Conservation (phyloP, 2,888 invertebrate species). For the Nomada ruficornis region DNA sequence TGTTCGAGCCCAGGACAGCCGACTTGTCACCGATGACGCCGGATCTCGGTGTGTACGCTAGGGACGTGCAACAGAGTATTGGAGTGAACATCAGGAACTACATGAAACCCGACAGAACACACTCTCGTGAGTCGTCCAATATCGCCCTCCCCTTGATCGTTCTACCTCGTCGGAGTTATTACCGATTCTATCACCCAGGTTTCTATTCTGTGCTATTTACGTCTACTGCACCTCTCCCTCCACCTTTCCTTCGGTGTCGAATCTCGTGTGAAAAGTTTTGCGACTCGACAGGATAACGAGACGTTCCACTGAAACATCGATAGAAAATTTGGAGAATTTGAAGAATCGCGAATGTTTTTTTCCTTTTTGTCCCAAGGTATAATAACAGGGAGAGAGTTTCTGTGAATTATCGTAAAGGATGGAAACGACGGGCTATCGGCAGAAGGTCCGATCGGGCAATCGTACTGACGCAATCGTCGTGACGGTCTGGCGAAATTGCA, state of each 20-base stretch:
- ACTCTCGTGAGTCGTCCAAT: constrained; percentile 75
- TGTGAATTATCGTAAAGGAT: neutral
- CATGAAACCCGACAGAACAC: constrained; percentile 85
- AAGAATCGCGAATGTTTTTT: neutral
- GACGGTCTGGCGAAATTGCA: constrained; percentile 57
- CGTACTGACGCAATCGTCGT: constrained; percentile 59
- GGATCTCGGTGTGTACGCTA: constrained; percentile 91
- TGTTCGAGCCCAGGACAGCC: constrained; percentile 92
- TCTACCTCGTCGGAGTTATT: constrained; percentile 72
- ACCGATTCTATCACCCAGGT: constrained; percentile 76
- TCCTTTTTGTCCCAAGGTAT: neutral
- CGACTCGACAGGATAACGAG: no score
- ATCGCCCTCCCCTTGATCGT: constrained; percentile 60
- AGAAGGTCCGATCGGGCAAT: constrained; percentile 39
- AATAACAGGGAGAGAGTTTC: constrained; percentile 9
- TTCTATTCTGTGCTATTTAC: constrained; percentile 67
- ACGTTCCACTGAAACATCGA: no score
- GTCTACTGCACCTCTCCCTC: constrained; percentile 56
- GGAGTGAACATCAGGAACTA: constrained; percentile 93
- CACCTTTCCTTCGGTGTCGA: neutral
- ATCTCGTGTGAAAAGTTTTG: neutral
- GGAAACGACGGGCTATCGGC: constrained; percentile 1
- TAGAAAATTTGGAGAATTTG: no score
- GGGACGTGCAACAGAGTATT: constrained; percentile 93
- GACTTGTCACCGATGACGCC: constrained; percentile 92